phyloP scores from a whole-genome alignment of 2,113 vertebrate genomes.

The Petaurus breviceps region DNA sequence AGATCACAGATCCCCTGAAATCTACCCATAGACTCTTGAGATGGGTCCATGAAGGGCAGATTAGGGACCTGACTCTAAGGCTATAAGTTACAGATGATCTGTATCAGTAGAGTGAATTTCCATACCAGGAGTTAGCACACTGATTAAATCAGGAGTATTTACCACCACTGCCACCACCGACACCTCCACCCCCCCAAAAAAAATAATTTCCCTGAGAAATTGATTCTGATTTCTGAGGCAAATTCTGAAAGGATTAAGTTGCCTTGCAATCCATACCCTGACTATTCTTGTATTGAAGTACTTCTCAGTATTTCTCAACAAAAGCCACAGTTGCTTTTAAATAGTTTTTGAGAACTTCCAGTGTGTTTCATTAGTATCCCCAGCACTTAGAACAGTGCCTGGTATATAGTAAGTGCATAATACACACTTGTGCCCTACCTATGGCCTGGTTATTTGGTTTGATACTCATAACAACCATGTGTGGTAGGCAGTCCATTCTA shows the following conservation, averaged over 20 bases:
- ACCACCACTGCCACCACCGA: background rate
- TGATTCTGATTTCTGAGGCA: background rate
- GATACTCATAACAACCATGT: background rate
- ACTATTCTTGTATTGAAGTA: background rate
- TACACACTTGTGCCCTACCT: background rate
- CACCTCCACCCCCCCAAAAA: background rate
- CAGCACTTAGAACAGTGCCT: background rate
- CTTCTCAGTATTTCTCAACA: background rate
- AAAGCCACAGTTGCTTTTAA: background rate
- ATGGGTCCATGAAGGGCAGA: background rate
- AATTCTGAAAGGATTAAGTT: background rate
- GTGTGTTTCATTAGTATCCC: background rate
- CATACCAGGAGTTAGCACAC: background rate
- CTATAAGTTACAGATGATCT: background rate
- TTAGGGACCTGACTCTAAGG: background rate
- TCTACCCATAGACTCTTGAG: background rate
- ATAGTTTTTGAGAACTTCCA: background rate
- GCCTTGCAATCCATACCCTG: background rate
- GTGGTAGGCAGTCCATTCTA: background rate
- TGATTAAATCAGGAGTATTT: background rate
- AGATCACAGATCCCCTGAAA: background rate
- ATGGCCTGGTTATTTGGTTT: background rate
- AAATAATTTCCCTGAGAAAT: background rate
- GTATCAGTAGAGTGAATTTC: background rate
- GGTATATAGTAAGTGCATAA: background rate